These are phyloP conservation scores for Sylvia atricapilla DNA, from an alignment of 2,113 vertebrate species.

Conservation along the genomic window DNA sequence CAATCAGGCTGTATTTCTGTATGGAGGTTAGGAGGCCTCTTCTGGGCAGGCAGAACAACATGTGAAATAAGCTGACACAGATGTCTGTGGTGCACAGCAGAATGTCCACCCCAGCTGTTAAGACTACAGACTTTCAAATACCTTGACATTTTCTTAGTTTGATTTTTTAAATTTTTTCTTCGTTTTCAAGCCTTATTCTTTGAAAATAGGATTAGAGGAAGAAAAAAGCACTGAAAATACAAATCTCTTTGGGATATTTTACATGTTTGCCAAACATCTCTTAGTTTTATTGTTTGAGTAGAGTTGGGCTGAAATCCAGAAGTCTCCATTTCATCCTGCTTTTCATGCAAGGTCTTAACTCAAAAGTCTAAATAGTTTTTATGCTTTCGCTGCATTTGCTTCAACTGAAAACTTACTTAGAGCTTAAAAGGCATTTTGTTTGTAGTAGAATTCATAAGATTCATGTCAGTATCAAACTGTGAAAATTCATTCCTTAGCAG, in stretches of 20 bases:
- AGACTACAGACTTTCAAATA: not conserved
- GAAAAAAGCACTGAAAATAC: not conserved
- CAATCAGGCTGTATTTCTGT: not conserved
- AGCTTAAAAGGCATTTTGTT: not conserved
- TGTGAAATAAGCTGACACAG: not conserved
- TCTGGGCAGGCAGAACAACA: not conserved
- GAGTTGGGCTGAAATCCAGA: not conserved
- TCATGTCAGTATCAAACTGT: not conserved
- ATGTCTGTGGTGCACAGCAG: not conserved
- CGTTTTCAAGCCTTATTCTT: not conserved
- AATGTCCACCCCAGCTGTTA: not conserved
- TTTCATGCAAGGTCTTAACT: not conserved
- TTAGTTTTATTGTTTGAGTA: not conserved
- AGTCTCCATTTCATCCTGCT: not conserved
- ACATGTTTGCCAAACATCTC: not conserved
- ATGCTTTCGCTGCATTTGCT: not conserved
- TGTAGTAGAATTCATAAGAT: not conserved
- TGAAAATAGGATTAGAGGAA: not conserved
- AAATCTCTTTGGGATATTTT: not conserved
- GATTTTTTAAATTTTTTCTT: accelerated
- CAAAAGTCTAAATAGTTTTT: not conserved
- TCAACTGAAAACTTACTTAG: not conserved
- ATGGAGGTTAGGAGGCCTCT: not conserved
- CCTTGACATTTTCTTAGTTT: not conserved
- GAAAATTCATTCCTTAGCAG: not conserved